Percentiles rank a stretch among this genome's conserved stretches.
phyloP scores from a whole-genome alignment of 1,140 invertebrate genomes.

The Thalassaphorura encarpata region DNA sequence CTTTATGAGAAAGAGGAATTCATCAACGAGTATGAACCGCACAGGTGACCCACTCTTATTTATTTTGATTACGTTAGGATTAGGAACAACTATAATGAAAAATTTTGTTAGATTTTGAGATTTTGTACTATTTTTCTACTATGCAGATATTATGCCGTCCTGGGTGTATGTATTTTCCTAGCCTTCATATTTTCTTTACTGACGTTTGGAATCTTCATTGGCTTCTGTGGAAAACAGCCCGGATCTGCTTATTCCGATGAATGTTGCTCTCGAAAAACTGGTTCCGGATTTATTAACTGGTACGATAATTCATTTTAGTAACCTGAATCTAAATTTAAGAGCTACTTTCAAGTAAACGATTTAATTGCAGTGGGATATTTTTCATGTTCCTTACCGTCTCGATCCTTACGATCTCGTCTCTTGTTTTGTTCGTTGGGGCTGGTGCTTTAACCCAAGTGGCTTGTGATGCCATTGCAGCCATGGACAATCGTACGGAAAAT shows the following conservation, averaged over 20 bases:
- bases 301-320: conserved; percentile 1
- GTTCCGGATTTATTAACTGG: conserved; percentile 27
- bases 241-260: conserved; percentile 27
- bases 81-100: too few relatives aligned
- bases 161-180: conserved; percentile 21
- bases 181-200: conserved; percentile 26
- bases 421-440: conserved; percentile 17
- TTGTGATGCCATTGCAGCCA: conserved; percentile 20
- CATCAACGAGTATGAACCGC: conserved; percentile 21
- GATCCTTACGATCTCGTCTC: conserved; percentile 8
- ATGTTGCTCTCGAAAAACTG: conserved; percentile 26
- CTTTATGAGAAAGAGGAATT: conserved; percentile 6
- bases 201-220: conserved; percentile 27
- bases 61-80: conserved; percentile 12
- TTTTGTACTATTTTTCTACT: too few relatives aligned
- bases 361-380: conserved; percentile 23
- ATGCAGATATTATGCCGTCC: conserved; percentile 21
- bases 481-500: conserved; percentile 25
- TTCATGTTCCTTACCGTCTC: conserved; percentile 20
- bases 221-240: conserved; percentile 30
- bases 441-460: conserved; percentile 21
- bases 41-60: conserved; percentile 9
- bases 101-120: too few relatives aligned
- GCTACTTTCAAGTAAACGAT: background rate
- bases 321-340: background rate